A percentile compares a stretch with the other conserved stretches of the same genome.
These are phyloP conservation scores for Bolborhynchus lineola DNA, from an alignment of 2,113 vertebrate species.

Conservation along the genomic window DNA sequence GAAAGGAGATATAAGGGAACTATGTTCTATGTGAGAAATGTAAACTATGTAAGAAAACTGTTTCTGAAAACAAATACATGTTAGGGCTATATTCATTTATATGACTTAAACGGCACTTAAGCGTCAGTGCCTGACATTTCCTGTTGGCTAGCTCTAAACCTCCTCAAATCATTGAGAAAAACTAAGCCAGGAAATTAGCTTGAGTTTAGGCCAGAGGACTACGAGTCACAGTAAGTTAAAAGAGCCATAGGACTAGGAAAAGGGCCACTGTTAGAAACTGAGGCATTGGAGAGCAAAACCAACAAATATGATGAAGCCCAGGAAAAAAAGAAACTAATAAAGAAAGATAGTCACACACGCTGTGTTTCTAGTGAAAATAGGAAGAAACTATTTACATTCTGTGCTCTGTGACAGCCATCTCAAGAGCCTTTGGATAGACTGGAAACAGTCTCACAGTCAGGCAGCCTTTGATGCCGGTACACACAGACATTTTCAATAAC, in stretches of 20 bases:
- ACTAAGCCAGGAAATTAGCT: background rate
- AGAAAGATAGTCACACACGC: background rate
- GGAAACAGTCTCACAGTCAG: background rate
- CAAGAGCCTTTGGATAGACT: background rate
- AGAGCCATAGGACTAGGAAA: background rate
- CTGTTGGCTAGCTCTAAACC: background rate
- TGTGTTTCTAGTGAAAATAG: background rate
- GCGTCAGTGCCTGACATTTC: background rate
- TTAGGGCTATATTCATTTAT: background rate
- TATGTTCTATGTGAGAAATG: background rate
- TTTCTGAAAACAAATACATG: background rate
- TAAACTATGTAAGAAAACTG: background rate
- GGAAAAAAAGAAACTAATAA: background rate
- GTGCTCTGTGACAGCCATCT: background rate
- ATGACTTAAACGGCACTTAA: background rate
- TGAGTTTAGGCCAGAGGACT: background rate
- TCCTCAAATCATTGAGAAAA: background rate
- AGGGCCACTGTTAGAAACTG: background rate
- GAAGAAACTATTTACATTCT: background rate
- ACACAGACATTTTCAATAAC: background rate
- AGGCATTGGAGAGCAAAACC: background rate
- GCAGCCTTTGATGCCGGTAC: background rate
- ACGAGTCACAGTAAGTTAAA: background rate
- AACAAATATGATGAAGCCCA: background rate
- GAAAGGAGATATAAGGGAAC: rapidly evolving